phyloP scores from a whole-genome alignment of 2,797 vertebrate species.

The Tarsius wallacei region DNA sequence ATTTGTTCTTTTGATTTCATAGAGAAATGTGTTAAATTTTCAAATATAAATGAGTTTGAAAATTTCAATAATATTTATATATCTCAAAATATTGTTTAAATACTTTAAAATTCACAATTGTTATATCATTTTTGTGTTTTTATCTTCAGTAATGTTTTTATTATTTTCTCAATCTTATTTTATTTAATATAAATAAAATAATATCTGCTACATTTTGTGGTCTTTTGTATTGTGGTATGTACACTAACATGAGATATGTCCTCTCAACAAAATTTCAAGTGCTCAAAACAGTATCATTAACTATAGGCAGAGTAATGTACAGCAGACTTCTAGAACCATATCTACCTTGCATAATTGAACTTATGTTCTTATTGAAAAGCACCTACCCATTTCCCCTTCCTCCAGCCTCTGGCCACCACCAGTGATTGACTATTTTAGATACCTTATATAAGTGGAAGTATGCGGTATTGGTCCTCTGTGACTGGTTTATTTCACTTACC shows the following conservation, averaged over 20 bases:
- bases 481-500: background rate
- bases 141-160: background rate
- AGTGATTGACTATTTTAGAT: background rate
- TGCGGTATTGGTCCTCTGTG: background rate
- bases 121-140: background rate
- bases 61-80: background rate
- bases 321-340: background rate
- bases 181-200: background rate
- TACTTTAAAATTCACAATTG: background rate
- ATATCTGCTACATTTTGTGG: background rate
- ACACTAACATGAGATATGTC: background rate
- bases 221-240: background rate
- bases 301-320: background rate
- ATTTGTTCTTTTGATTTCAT: background rate
- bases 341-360: background rate
- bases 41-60: background rate
- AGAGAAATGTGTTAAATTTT: background rate
- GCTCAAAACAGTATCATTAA: background rate
- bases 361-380: background rate
- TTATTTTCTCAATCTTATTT: background rate
- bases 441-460: background rate
- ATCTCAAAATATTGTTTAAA: background rate
- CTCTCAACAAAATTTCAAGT: background rate
- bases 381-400: background rate
- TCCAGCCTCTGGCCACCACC: background rate